Percentiles rank a stretch among this genome's conserved stretches.
These are phyloP conservation scores for Oreochromis mossambicus DNA, from an alignment of 2,797 vertebrate species.

Conservation along the genomic window DNA sequence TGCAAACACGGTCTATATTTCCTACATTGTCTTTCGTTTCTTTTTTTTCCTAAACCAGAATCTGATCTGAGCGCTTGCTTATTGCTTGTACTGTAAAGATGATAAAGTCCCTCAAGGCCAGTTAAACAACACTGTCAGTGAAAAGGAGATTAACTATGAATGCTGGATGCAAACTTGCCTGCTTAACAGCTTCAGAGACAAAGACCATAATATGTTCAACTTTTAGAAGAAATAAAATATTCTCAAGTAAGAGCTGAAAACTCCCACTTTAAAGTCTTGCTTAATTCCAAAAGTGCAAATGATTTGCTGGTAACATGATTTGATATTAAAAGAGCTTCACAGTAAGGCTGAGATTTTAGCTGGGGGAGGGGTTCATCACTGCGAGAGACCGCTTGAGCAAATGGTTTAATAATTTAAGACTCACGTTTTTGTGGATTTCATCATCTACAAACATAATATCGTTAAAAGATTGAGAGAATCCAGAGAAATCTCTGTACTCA, in stretches of 20 bases:
- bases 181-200: neutral
- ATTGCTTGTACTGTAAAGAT: neutral
- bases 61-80: neutral
- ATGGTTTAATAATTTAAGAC: neutral
- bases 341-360: neutral
- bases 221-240: neutral
- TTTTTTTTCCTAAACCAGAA: accelerated
- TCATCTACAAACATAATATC: neutral
- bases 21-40: neutral
- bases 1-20: neutral
- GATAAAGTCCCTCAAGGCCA: neutral
- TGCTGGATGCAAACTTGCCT: accelerated
- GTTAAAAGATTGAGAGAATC: neutral
- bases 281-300: neutral
- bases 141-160: neutral
- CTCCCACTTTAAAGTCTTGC: neutral
- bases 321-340: neutral
- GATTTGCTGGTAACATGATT: neutral
- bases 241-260: neutral
- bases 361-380: neutral
- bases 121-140: neutral
- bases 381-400: neutral
- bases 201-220: neutral
- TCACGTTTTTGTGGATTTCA: neutral
- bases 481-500: neutral